Evolutionary conservation across 1,140 invertebrate species (phyloP), one percentile per base, ranked within the genome.

Genomic region (Orchesella cincta): DNA sequence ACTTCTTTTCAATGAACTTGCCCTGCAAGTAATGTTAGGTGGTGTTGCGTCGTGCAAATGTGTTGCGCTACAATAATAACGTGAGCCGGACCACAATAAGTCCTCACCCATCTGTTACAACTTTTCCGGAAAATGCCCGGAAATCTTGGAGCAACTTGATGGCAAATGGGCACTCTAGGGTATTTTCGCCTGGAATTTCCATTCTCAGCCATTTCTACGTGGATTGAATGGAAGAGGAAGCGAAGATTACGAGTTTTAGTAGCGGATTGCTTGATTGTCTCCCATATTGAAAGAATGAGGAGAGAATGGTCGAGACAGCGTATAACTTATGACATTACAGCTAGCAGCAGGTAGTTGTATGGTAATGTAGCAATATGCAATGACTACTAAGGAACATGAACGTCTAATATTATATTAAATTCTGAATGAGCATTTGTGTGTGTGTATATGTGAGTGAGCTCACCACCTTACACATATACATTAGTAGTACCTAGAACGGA

Each of bases 101-200:
- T n/a, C 52, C 52, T 26, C 14, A 57, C 39, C 26, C 78, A 79
- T 77, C 78, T 79, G 78, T 39, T 71, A 74, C 71, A n/a, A 57
- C 74, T 79, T 76, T 71, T 51, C 20, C 26, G 72, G 20, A 71
- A 71, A 74, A 64, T 39, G 18, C 8, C 31, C 35, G 29, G 71
- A 75, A 46, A 52, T 31, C 23, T 31, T 62, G 46, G 54, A 29
- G 29, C 26, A 76, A 64, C 62, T 57, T 1, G 51, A 26, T 35
- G 33, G 46, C 36, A 51, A 64, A 52, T 3, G 14, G 14, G 34
- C 36, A 51, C 75, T 67, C n/a, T 34, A 20, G 29, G 39, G 14
- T 71, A 79, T 79, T 79, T 79, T 39, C 78, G 34, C 18, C 0
- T 26, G 73, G 75, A 79, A 79, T 79, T 33, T 74, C 20, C n/a